Conservation (phyloP, 2,113 vertebrate genomes). For the Porphyrio hochstetteri region DNA sequence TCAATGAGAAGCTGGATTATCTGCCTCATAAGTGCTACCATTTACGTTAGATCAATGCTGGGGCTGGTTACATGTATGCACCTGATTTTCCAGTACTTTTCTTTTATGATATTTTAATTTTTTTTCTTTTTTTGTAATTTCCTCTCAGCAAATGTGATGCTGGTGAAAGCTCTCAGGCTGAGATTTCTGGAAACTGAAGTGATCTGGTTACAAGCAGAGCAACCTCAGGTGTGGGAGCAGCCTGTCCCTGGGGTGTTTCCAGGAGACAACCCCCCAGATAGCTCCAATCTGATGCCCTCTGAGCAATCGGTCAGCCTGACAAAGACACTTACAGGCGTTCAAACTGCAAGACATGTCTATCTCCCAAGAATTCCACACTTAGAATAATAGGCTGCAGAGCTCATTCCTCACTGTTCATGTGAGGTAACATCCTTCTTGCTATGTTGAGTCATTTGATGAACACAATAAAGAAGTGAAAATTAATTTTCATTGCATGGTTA, state of each 20-base stretch:
- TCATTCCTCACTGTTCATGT: not conserved
- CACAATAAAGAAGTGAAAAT: not conserved
- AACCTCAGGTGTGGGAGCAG: not conserved
- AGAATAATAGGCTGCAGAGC: not conserved
- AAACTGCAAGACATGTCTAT: not conserved
- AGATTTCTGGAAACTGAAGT: not conserved
- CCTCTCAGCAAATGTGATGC: not conserved
- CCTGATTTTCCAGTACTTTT: not conserved
- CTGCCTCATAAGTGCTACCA: not conserved
- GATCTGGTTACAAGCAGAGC: not conserved
- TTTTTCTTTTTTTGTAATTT: not conserved
- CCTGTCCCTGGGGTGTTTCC: not conserved
- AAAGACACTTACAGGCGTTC: not conserved
- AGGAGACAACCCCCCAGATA: not conserved
- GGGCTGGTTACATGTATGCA: not conserved
- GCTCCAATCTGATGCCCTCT: not conserved
- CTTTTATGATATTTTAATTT: not conserved
- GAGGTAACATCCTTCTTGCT: not conserved
- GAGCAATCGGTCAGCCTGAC: not conserved
- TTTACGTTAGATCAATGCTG: not conserved
- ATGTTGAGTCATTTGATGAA: not conserved
- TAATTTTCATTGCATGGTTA: not conserved
- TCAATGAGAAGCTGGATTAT: constrained; percentile 22
- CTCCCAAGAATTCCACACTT: not conserved
- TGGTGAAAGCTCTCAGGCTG: not conserved